Conservation (phyloP, 2,113 vertebrate species). For the Ptilonorhynchus violaceus region DNA sequence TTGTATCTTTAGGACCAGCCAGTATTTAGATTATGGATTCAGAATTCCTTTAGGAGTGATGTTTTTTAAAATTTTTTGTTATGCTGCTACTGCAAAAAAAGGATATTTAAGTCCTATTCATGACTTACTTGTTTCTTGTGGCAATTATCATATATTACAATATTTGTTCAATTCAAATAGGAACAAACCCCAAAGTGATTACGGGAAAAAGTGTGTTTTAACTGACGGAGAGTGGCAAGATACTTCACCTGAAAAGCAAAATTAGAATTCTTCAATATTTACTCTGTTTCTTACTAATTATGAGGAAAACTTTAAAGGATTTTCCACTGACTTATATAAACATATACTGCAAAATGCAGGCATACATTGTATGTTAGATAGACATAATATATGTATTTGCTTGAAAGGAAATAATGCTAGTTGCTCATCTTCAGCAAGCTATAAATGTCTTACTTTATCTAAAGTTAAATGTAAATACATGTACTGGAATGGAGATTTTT, state of each 20-base stretch:
- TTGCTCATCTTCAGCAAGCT: conserved; percentile 36
- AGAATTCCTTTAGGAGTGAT: neutral
- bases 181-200: neutral
- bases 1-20: neutral
- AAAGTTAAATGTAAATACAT: conserved; percentile 69
- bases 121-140: neutral
- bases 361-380: neutral
- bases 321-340: neutral
- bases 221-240: neutral
- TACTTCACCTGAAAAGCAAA: neutral
- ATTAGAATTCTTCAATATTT: neutral
- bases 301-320: neutral
- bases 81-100: neutral
- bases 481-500: conserved; percentile 63
- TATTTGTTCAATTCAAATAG: neutral
- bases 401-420: conserved; percentile 22
- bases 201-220: neutral
- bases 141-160: neutral
- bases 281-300: neutral
- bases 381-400: neutral
- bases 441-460: conserved; percentile 72
- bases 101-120: neutral
- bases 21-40: neutral
- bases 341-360: neutral
- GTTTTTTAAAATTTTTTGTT: neutral